A percentile compares a stretch with the other conserved stretches of the same genome.
These are phyloP conservation scores for Exaiptasia diaphana DNA, from an alignment of 64 coral and sea anemone genomes.

Conservation along the genomic window DNA sequence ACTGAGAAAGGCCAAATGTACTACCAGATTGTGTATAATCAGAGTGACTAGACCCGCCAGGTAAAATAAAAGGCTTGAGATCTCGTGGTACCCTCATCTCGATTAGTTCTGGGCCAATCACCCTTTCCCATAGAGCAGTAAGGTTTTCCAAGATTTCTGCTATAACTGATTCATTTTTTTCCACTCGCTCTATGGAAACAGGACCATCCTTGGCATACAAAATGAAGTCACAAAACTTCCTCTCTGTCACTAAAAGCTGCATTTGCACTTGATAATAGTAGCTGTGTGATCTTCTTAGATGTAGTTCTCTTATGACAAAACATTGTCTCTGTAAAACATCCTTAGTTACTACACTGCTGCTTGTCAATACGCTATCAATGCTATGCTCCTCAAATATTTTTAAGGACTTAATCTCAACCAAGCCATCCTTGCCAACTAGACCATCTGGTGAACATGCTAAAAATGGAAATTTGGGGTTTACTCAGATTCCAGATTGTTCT, in stretches of 20 bases:
- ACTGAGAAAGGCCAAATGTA: neutral
- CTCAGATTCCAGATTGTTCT: conserved; percentile 43
- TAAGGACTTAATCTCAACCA: conserved; percentile 58
- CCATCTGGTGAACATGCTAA: conserved; percentile 66
- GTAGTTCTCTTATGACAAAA: conserved; percentile 34
- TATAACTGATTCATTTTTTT: conserved; percentile 52
- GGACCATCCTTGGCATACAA: conserved; percentile 50
- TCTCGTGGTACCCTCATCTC: conserved; percentile 50
- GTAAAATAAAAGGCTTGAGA: conserved; percentile 65
- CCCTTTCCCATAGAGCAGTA: conserved; percentile 38
- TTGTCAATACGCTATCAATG: conserved; percentile 19
- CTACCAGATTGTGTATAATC: neutral
- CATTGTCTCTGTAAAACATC: conserved; percentile 37
- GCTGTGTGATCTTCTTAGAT: conserved; percentile 5
- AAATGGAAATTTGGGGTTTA: conserved; percentile 68
- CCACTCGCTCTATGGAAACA: conserved; percentile 57
- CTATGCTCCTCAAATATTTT: conserved; percentile 62
- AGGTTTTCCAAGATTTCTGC: conserved; percentile 31
- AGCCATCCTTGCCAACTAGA: conserved; percentile 38
- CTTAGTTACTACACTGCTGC: neutral
- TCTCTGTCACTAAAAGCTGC: conserved; percentile 44
- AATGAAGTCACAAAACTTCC: conserved; percentile 61
- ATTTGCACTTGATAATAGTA: conserved; percentile 67
- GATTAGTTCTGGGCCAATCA: conserved; percentile 53
- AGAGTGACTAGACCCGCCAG: neutral